phyloP scores from a whole-genome alignment of 2,888 invertebrate genomes.

The Actias luna region DNA sequence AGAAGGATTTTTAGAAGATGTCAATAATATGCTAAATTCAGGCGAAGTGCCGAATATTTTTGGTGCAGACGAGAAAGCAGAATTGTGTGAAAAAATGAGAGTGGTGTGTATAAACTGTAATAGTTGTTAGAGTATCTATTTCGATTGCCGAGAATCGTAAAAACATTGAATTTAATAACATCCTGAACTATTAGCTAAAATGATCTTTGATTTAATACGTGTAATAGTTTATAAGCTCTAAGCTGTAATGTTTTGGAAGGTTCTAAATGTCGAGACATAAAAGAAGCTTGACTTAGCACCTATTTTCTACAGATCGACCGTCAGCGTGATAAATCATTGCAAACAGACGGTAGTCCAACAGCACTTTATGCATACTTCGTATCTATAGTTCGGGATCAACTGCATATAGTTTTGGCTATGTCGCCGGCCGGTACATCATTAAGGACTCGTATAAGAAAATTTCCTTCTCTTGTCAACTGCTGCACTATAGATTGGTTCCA shows the following conservation, averaged over 20 bases:
- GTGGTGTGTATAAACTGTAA: conserved; percentile 52
- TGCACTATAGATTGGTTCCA: conserved; percentile 98
- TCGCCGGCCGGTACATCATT: conserved; percentile 94
- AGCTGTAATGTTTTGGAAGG: too few species aligned
- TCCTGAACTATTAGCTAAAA: too few species aligned
- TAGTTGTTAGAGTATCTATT: background rate
- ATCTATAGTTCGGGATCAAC: conserved; percentile 92
- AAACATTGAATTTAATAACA: background rate
- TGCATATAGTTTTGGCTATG: conserved; percentile 95
- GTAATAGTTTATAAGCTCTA: background rate
- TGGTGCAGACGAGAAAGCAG: conserved; percentile 91
- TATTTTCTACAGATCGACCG: conserved; percentile 85
- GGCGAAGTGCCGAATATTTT: conserved; percentile 97
- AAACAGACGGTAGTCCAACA: conserved; percentile 95
- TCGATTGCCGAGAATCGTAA: background rate
- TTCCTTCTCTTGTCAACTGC: conserved; percentile 96
- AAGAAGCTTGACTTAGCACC: too few species aligned
- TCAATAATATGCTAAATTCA: conserved; percentile 94
- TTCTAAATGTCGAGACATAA: too few species aligned
- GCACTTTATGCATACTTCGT: conserved; percentile 96
- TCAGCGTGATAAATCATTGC: conserved; percentile 91
- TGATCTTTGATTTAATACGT: background rate
- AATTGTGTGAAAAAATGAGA: conserved; percentile 96
- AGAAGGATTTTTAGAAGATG: conserved; percentile 95
- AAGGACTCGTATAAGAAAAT: conserved; percentile 91